A percentile compares a stretch with the other conserved stretches of the same genome.
Conservation (phyloP, 2,797 vertebrate species). For the Epinephelus coioides region DNA sequence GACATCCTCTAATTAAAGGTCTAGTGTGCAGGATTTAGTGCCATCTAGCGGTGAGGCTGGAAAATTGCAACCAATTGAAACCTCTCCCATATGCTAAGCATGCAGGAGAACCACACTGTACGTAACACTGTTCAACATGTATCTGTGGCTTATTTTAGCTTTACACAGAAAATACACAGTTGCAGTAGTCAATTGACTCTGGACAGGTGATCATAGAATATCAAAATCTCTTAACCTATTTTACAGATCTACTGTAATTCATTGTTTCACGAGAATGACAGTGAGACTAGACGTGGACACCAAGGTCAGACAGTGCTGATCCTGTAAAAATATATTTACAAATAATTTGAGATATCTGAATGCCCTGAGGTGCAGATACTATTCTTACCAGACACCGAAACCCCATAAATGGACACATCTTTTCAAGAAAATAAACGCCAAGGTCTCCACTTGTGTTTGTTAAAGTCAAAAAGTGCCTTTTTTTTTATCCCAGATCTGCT, state of each 20-base stretch:
- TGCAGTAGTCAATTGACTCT: conserved; percentile 18
- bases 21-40: no score
- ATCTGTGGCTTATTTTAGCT: not conserved
- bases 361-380: conserved; percentile 57
- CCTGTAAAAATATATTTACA: conserved; percentile 62
- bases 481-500: conserved; percentile 9
- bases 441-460: conserved; percentile 20
- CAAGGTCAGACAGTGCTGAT: conserved; percentile 30
- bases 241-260: conserved; percentile 20
- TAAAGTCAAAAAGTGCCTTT: conserved; percentile 15
- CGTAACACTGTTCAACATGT: conserved; percentile 12
- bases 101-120: conserved; percentile 17
- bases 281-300: conserved; percentile 15
- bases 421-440: conserved; percentile 20
- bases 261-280: conserved; percentile 13
- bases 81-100: no score
- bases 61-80: no score
- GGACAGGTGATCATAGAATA: conserved; percentile 24
- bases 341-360: conserved; percentile 45
- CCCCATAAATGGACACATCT: conserved; percentile 39
- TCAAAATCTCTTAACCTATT: conserved; percentile 35
- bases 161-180: conserved; percentile 26
- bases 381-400: conserved; percentile 42
- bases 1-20: not conserved
- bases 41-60: no score